Percentiles rank a stretch among this genome's conserved stretches.
phyloP scores from a whole-genome alignment of 2,113 vertebrate species.

The Corythornis vintsioides region DNA sequence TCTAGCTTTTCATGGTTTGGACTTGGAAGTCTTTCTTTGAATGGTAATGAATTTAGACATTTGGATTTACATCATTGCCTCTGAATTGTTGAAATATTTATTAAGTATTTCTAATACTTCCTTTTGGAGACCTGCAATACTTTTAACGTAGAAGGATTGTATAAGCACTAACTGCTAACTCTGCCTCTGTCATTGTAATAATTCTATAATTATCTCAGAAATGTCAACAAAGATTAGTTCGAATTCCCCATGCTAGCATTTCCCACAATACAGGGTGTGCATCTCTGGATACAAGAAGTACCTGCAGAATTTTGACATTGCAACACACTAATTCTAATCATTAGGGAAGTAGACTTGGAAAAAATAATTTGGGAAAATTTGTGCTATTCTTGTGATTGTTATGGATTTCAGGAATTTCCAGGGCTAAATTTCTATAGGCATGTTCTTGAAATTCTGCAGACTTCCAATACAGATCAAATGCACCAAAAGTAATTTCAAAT shows the following conservation, averaged over 20 bases:
- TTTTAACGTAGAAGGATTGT: neutral
- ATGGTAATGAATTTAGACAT: neutral
- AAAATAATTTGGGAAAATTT: neutral
- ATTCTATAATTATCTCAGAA: neutral
- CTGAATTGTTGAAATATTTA: neutral
- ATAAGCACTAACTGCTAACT: neutral
- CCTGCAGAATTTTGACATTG: neutral
- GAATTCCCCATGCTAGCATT: neutral
- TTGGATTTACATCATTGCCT: neutral
- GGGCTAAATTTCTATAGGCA: neutral
- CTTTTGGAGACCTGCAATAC: neutral
- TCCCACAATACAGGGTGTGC: neutral
- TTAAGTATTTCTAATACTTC: neutral
- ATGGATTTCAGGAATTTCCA: neutral
- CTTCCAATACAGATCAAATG: neutral
- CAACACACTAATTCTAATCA: neutral
- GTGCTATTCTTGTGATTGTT: neutral
- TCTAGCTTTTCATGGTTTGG: neutral
- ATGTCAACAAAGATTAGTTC: neutral
- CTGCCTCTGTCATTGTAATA: neutral
- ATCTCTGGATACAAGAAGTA: neutral
- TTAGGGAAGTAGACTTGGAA: neutral
- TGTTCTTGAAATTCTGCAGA: neutral
- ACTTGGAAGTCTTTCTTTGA: neutral
- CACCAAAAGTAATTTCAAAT: neutral